Evolutionary conservation across 2,888 invertebrate genomes (phyloP).

Genomic region (Erpobdella octoculata): DNA sequence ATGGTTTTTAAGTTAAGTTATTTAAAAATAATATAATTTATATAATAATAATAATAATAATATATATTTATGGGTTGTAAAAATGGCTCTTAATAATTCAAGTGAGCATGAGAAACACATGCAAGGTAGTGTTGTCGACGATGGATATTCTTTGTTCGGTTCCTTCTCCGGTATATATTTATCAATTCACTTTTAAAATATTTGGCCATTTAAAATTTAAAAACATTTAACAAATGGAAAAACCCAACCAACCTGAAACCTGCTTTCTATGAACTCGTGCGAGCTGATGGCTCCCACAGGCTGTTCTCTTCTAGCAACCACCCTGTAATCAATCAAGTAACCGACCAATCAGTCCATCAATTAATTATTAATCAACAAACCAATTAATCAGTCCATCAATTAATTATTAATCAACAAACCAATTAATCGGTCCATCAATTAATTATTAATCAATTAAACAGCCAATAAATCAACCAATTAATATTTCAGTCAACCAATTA

Average conservation of each 20-base stretch:
- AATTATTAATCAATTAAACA: not conserved
- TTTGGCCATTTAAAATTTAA: not conserved
- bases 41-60: not conserved
- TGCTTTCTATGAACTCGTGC: constrained; percentile 25
- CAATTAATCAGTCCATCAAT: no score
- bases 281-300: constrained; percentile 43
- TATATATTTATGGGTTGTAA: no score
- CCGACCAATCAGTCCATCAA: no score
- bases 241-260: constrained; percentile 6
- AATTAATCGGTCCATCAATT: not conserved
- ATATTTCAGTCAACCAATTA: no score
- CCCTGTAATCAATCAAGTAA: not conserved
- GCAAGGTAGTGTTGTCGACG: no score
- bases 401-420: not conserved
- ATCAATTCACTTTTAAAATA: no score
- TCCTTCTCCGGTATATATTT: no score
- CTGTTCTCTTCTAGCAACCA: constrained; percentile 38
- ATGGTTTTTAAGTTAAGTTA: not conserved
- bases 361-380: not conserved
- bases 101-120: no score
- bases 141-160: no score
- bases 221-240: not conserved
- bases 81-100: no score
- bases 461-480: not conserved
- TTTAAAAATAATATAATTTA: not conserved